Base-by-base conservation (phyloP, 2,797 vertebrate genomes). In the Coregonus ussuriensis region DNA sequence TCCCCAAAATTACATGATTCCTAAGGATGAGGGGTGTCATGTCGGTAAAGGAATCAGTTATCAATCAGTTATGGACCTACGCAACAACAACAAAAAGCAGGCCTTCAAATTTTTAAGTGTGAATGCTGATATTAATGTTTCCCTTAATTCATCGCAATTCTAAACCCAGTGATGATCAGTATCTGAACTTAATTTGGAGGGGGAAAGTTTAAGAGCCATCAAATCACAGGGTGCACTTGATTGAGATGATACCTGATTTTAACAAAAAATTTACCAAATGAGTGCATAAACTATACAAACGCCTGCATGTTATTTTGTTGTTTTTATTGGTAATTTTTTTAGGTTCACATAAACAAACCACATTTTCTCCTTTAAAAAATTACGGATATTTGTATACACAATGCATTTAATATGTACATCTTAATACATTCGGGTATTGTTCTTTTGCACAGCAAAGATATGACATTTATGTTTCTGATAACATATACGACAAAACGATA, bases 371-470 rank as follows among this genome's bases (percentile, higher is more conserved):
- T 93, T 93, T 93, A 91, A 95, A 96, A 98, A 96, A 96, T 94
- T 96, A 94, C 91, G 89, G 91, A 92, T 92, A 83, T 85, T 68
- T 83, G 41, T 91, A 94, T 93, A 94, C 93, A 94, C 81, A 84
- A 89, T 47, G 90, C 86, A 91, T 93, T 93, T 88, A 84, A 84
- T 94, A 96, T 94, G 83, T 95, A 97, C 95, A 97, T 92, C 89
- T 94, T 92, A 92, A 93, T 94, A 96, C 92, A 95, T 93, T 93
- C 93, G 84, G 84, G 87, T 91, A 87, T 87, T 88, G 85, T 88
- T 88, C 97, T 98, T 99, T 99, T 99, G 98, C 97, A 98, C 96
- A 97, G 98, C 98, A 99, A 99, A 99, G 95, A 97, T 95, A 95
- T 91, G 86, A 91, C 91, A 91, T 85, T 94, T 86, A 91, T 94